Evolutionary conservation across 2,888 invertebrate genomes (phyloP), one percentile per base, ranked within the genome.

Genomic region (Kryphioiulus occultus): DNA sequence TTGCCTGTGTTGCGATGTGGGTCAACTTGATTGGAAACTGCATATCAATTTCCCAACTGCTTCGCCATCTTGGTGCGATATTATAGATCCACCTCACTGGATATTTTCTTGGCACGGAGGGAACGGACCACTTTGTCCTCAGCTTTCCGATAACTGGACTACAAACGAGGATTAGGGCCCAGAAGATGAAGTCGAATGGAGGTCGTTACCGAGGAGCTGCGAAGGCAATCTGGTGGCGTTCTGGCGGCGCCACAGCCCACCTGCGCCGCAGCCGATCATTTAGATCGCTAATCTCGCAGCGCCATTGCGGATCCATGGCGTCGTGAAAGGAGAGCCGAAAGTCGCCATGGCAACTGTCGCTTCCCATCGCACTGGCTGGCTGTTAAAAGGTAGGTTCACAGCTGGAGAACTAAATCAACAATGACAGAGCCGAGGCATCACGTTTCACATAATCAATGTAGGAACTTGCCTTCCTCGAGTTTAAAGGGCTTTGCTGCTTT

Each of bases 351-450:
- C 32, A 82, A 82, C 82, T 82, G 82, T 82, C 82, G 32, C 30
- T 82, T 82, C 32, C 32, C 82, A 82, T 82, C 32, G 82, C 82
- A 12, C 30, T n/a, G n/a, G 12, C 82, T 32, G 32, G 30, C 26
- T 82, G 82, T 32, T 82, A 82, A 82, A 82, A 82, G 82, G 82
- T 32, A 32, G 26, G 82, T 22, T 82, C 82, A 17, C 82, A 82
- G 82, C 82, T 82, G 32, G 82, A 82, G 47, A 82, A 82, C 82
- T 82, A 82, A 47, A 82, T 82, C 82, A 32, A 32, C 82, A 82
- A 26, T 82, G 82, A 82, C 82, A 82, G 32, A 26, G 30, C 30
- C 32, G 82, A 22, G 32, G 32, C 30, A 82, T 32, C 30, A 32
- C 82, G 82, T 32, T 82, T 9, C 32, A 32, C 82, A 32, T 82